phyloP scores from a whole-genome alignment of 2,888 invertebrate species.

The Branchipolynoe longqiensis region DNA sequence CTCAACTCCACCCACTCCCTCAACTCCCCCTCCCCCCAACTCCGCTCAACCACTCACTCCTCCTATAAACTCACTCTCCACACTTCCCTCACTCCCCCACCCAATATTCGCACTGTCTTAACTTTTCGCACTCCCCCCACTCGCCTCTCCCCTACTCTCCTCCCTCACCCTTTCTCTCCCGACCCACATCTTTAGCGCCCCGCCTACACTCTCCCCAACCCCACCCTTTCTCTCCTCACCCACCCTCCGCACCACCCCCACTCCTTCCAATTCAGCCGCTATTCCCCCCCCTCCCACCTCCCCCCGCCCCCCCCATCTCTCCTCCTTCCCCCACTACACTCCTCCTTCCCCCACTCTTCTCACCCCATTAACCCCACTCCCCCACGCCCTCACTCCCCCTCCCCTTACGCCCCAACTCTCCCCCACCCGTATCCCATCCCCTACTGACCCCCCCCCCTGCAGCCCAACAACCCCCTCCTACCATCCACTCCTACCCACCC shows the following conservation, averaged over 20 bases:
- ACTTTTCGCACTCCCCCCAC: background rate
- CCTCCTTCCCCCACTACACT: background rate
- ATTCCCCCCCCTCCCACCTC: background rate
- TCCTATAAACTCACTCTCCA: background rate
- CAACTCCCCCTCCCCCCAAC: background rate
- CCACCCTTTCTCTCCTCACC: background rate
- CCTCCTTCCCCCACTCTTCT: background rate
- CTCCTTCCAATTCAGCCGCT: background rate
- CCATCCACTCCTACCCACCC: too few species aligned
- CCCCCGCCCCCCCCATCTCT: background rate
- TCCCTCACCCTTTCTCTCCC: background rate
- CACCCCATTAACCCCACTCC: background rate
- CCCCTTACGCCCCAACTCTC: background rate
- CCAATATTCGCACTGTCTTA: too few species aligned
- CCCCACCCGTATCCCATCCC: too few species aligned
- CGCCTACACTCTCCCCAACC: background rate
- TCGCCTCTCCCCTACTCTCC: background rate
- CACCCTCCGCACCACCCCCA: background rate
- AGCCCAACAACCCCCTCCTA: too few species aligned
- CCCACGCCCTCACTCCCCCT: background rate
- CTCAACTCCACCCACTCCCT: background rate
- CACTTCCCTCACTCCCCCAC: background rate
- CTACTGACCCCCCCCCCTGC: too few species aligned
- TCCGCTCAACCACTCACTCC: background rate
- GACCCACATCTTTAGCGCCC: background rate